A percentile compares a stretch with the other conserved stretches of the same genome.
These are phyloP conservation scores for Drosophila sturtevanti DNA, from an alignment of 1,140 invertebrate genomes.

Conservation along the genomic window DNA sequence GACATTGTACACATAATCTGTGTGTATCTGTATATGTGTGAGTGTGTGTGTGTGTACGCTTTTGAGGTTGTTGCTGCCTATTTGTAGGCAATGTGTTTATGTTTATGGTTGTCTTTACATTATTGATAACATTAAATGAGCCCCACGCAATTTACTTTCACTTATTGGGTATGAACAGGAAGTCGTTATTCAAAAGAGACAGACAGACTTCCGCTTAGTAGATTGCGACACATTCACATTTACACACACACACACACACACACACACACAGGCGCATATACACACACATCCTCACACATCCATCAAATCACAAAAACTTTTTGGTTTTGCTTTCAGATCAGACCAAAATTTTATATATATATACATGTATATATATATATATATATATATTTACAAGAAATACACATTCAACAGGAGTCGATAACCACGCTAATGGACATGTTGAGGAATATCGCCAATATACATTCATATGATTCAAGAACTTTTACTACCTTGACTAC, in stretches of 20 bases:
- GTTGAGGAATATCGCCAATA: background rate
- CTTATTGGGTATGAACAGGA: slow-evolving; percentile 20
- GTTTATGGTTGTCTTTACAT: slow-evolving; percentile 52
- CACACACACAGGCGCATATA: background rate
- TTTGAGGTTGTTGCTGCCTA: slow-evolving; percentile 2
- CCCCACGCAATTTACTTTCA: slow-evolving; percentile 55
- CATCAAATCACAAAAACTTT: background rate
- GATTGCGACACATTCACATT: background rate
- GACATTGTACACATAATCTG: slow-evolving; percentile 4
- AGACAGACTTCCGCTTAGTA: background rate
- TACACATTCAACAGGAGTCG: background rate
- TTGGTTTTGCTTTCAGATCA: background rate
- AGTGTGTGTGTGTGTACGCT: background rate
- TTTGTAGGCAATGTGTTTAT: slow-evolving; percentile 29
- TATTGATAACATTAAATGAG: slow-evolving; percentile 61
- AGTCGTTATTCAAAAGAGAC: slow-evolving; percentile 3
- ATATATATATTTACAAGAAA: background rate
- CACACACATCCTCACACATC: background rate
- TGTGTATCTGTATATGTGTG: slow-evolving; percentile 13
- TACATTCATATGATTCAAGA: background rate
- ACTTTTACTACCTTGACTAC: slow-evolving; percentile 7
- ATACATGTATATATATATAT: background rate
- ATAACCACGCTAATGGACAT: background rate
- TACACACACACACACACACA: background rate
- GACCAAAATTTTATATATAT: too few relatives aligned